These are phyloP conservation scores for Darevskia mixta DNA, from an alignment of 2,797 vertebrate species.

Conservation along the genomic window DNA sequence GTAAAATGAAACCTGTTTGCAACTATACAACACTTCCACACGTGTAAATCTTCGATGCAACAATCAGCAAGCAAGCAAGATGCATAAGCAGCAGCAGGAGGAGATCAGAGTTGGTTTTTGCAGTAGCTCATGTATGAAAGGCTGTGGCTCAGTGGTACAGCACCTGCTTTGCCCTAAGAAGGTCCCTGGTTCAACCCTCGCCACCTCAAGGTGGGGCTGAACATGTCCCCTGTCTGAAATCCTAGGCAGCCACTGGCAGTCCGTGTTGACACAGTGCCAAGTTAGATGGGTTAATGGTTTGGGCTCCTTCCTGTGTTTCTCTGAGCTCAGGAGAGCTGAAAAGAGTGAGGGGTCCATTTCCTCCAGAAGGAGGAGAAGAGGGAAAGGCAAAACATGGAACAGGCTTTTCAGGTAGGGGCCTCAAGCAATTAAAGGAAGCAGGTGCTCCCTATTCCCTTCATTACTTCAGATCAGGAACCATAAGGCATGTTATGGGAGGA, in stretches of 20 bases:
- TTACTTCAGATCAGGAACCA: background rate
- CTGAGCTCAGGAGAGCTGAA: background rate
- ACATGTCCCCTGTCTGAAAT: too few relatives aligned
- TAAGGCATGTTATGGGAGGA: background rate
- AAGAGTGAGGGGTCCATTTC: background rate
- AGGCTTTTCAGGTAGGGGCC: background rate
- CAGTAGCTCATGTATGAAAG: background rate
- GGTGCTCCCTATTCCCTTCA: background rate
- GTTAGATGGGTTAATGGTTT: background rate
- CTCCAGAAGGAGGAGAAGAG: background rate
- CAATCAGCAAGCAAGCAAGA: background rate
- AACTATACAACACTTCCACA: background rate
- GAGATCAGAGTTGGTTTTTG: background rate
- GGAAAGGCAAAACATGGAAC: background rate
- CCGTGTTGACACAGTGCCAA: background rate
- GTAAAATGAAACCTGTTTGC: background rate
- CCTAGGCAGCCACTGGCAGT: background rate
- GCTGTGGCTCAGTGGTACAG: too few relatives aligned
- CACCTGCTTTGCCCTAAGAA: too few relatives aligned
- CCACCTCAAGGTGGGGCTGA: too few relatives aligned
- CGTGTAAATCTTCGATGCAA: too few relatives aligned
- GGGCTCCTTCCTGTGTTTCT: background rate
- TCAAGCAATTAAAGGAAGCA: background rate
- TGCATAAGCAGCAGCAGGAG: background rate
- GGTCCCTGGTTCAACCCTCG: too few relatives aligned